These are phyloP conservation scores for Geophilus truncorum DNA, from an alignment of 2,888 invertebrate species.

Conservation along the genomic window DNA sequence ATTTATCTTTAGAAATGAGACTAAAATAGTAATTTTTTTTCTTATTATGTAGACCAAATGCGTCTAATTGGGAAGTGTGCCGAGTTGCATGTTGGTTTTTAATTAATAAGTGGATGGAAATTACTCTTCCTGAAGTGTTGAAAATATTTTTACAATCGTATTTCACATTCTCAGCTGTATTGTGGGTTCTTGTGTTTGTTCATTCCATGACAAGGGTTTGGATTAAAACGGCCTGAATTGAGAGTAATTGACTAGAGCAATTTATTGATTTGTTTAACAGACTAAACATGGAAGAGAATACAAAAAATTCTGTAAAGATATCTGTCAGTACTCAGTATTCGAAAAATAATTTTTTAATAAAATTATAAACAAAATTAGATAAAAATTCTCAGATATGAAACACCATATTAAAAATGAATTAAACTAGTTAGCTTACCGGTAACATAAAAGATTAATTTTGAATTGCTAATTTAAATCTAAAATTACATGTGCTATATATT, in stretches of 20 bases:
- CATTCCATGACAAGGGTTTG: neutral
- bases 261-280: too few relatives aligned
- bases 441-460: too few relatives aligned
- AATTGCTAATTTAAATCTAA: too few relatives aligned
- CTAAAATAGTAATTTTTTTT: neutral
- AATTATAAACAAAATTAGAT: too few relatives aligned
- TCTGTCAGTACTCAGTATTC: too few relatives aligned
- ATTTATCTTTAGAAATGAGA: neutral
- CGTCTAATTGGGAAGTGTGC: neutral
- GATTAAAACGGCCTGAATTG: neutral
- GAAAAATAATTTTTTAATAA: too few relatives aligned
- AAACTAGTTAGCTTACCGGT: too few relatives aligned
- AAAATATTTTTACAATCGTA: neutral
- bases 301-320: too few relatives aligned
- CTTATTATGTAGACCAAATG: neutral
- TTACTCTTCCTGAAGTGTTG: slow-evolving; percentile 1
- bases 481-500: too few relatives aligned
- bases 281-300: too few relatives aligned
- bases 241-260: neutral
- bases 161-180: slow-evolving; percentile 3
- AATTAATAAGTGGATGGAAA: neutral
- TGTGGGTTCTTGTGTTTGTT: neutral
- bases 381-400: too few relatives aligned
- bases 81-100: neutral
- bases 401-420: too few relatives aligned